A percentile compares a stretch with the other conserved stretches of the same genome.
phyloP scores from a whole-genome alignment of 1,140 invertebrate species.

The Pseudobourletiella spinata region DNA sequence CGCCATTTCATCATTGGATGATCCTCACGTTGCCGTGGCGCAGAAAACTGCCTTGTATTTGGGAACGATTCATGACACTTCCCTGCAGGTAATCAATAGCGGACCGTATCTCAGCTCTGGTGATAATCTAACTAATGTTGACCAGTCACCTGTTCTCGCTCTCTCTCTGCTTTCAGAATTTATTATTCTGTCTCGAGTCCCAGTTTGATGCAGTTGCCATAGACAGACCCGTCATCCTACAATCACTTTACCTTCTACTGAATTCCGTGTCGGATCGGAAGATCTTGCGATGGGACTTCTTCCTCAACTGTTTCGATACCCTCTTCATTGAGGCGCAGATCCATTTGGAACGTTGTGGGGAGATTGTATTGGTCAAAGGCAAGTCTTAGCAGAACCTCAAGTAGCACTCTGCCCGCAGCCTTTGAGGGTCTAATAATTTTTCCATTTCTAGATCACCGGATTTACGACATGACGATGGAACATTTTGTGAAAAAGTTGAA shows the following conservation, averaged over 20 bases:
- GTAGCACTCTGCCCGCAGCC: no score
- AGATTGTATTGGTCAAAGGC: slow-evolving; percentile 63
- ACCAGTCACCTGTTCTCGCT: no score
- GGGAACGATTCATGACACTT: slow-evolving; percentile 83
- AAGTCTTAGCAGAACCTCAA: no score
- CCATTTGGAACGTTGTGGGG: slow-evolving; percentile 69
- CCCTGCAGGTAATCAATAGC: slow-evolving; percentile 53
- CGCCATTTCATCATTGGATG: slow-evolving; percentile 90
- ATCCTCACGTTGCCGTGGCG: slow-evolving; percentile 86
- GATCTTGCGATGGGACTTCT: slow-evolving; percentile 96
- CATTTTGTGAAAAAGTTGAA: slow-evolving; percentile 77
- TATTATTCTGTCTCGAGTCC: slow-evolving; percentile 77
- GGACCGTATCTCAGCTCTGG: no score
- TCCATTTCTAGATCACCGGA: background rate
- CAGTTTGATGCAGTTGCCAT: slow-evolving; percentile 92
- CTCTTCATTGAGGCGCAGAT: slow-evolving; percentile 93
- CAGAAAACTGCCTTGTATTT: slow-evolving; percentile 86
- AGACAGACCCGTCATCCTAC: slow-evolving; percentile 94
- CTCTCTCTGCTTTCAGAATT: slow-evolving; percentile 50
- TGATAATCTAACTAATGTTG: slow-evolving; percentile 9
- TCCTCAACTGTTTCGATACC: slow-evolving; percentile 91
- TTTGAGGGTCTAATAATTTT: no score
- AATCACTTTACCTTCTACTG: slow-evolving; percentile 87
- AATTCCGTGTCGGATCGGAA: slow-evolving; percentile 82
- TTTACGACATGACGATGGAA: slow-evolving; percentile 77